Evolutionary conservation across 2,113 vertebrate genomes (phyloP).

Genomic region (Myotis yumanensis): DNA sequence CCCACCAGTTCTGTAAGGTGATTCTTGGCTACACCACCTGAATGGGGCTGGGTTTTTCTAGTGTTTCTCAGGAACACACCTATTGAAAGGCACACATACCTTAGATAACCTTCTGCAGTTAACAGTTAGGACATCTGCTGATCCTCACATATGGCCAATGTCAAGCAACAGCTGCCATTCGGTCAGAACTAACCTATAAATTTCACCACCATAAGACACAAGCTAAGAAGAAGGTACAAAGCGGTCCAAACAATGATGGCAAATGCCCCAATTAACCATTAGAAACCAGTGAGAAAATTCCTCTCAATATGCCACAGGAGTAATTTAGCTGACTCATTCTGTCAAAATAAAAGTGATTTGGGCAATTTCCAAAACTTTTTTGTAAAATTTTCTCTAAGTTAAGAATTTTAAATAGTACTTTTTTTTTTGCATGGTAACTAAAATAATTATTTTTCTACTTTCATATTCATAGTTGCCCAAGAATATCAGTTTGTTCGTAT

Average conservation of each 20-base stretch:
- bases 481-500: conserved; percentile 12
- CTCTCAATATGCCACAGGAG: not conserved
- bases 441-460: conserved; percentile 57
- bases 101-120: not conserved
- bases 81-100: not conserved
- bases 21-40: not conserved
- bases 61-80: not conserved
- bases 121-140: not conserved
- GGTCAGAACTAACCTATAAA: not conserved
- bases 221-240: not conserved
- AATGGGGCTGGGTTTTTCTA: not conserved
- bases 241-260: not conserved
- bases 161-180: conserved; percentile 3
- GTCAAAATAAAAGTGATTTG: conserved; percentile 44
- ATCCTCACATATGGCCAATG: not conserved
- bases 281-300: not conserved
- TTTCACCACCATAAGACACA: not conserved
- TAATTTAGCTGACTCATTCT: conserved; percentile 19
- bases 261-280: not conserved
- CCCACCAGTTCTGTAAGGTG: accelerated
- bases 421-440: not conserved
- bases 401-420: conserved; percentile 38
- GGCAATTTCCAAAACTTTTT: conserved; percentile 26
- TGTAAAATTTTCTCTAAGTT: not conserved
- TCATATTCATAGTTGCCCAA: conserved; percentile 28